These are phyloP conservation scores for Ursus arctos DNA, from an alignment of 2,113 vertebrate genomes.

Conservation along the genomic window DNA sequence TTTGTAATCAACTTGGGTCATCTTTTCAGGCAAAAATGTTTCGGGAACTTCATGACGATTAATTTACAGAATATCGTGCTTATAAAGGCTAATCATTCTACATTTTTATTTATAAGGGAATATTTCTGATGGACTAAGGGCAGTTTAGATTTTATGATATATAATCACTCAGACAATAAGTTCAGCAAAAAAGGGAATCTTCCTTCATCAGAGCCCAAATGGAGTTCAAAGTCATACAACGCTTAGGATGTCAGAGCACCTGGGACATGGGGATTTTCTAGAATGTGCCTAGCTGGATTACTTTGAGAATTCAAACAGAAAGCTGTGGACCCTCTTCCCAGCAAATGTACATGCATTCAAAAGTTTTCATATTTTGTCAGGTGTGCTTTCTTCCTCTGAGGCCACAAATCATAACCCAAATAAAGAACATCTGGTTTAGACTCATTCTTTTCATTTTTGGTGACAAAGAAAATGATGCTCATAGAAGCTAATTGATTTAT, in stretches of 20 bases:
- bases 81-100: neutral
- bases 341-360: neutral
- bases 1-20: neutral
- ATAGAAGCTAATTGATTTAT: neutral
- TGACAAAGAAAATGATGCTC: neutral
- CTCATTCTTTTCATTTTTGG: neutral
- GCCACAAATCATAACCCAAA: neutral
- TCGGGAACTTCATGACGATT: neutral
- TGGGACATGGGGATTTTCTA: neutral
- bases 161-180: neutral
- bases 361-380: neutral
- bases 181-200: neutral
- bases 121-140: neutral
- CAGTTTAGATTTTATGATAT: neutral
- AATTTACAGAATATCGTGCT: neutral
- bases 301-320: neutral
- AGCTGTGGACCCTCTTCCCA: neutral
- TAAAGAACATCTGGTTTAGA: neutral
- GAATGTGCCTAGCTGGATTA: neutral
- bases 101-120: slow-evolving; percentile 36
- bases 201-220: neutral
- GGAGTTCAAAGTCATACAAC: neutral
- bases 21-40: neutral
- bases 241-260: neutral
- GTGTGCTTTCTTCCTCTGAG: neutral